Base-by-base conservation (phyloP, 2,888 invertebrate species). In the Nysson spinosus region DNA sequence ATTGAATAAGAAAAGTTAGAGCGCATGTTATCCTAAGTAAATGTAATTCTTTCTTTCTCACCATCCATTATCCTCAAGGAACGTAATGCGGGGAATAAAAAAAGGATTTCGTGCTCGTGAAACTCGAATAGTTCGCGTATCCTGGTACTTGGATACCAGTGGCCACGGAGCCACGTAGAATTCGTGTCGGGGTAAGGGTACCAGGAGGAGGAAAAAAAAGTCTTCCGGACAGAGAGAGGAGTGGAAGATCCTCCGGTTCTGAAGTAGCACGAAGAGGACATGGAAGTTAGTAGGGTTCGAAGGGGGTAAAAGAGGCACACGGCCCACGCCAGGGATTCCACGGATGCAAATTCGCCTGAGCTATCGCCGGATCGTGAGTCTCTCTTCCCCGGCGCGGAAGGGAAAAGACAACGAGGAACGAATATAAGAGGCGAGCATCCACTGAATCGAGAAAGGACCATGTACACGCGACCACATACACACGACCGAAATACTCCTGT, bases 321-420 rank as follows among this genome's bases (percentile, higher is more conserved):
- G 76, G 76, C 81, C 81, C 82, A 83, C 82, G 83, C 79, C 72
- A 76, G 55, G 82, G 81, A 87, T 86, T 86, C 86, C 86, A 80
- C 76, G 73, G 83, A 87, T 87, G 86, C 86, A 87, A 87, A 87
- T 87, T 86, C 84, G 82, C 81, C 69, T 69, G 72, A 75, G 79
- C 82, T 84, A 84, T 85, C 84, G 85, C 67, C 72, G 77, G 78
- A 86, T 87, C 86, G 86, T 87, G 85, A 85, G 81, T 75, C 64
- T 60, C 71, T 54, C 60, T 55, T 40, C 34, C 19, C 47, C 65
- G 47, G 34, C 50, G n/a, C 40, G 56, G 44, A 16, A 46, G 50
- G 60, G 57, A 52, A 44, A 42, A 46, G 66, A 63, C 77, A 67
- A 73, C 69, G 54, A 51, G 52, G 37, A 56, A 57, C 63, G 64